phyloP scores from a whole-genome alignment of 2,888 invertebrate species.

The Chrysodeixis includens region DNA sequence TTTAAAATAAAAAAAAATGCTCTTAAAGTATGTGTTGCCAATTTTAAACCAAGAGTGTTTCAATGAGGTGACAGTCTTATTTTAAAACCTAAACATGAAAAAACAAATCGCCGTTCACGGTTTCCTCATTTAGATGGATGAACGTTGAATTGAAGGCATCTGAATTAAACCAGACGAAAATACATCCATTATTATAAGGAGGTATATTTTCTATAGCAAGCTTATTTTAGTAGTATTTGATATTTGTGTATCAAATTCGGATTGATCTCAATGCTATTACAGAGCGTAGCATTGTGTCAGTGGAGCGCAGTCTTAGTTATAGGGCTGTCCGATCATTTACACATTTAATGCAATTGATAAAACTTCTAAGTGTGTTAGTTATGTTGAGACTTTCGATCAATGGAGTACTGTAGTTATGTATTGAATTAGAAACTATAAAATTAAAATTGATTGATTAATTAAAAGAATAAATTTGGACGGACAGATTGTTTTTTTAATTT shows the following conservation, averaged over 20 bases:
- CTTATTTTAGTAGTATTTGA: background rate
- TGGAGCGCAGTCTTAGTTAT: slow-evolving; percentile 34
- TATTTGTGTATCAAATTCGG: background rate
- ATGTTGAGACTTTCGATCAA: slow-evolving; percentile 32
- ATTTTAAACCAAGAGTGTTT: background rate
- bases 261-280: background rate
- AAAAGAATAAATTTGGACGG: too few species aligned
- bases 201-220: background rate
- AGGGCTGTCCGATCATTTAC: slow-evolving; percentile 60
- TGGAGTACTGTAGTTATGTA: background rate
- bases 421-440: background rate
- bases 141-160: background rate
- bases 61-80: background rate
- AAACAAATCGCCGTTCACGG: background rate
- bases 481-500: too few species aligned
- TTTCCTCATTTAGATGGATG: background rate
- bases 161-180: background rate
- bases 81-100: background rate
- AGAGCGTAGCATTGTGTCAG: slow-evolving; percentile 31
- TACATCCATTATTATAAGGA: background rate
- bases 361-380: slow-evolving; percentile 45
- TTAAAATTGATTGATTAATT: too few species aligned
- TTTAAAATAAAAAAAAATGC: background rate
- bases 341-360: slow-evolving; percentile 58
- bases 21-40: background rate